These are phyloP conservation scores for Catalaphyllia jardinei DNA, from an alignment of 64 coral and sea anemone genomes.

Conservation along the genomic window DNA sequence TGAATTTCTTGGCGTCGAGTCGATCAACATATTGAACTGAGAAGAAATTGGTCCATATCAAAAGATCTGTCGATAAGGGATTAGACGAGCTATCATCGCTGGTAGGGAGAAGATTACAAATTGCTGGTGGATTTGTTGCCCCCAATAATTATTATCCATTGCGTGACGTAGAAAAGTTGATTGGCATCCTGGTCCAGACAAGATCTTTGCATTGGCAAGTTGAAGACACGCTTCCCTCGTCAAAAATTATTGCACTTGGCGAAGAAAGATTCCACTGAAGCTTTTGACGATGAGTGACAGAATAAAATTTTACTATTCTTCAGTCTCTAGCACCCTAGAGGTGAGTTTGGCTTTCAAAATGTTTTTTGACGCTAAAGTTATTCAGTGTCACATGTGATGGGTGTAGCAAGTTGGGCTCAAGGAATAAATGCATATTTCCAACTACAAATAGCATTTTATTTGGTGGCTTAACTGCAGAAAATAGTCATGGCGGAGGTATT, in stretches of 20 bases:
- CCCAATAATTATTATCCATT: background rate
- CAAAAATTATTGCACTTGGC: background rate
- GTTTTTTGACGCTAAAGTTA: too few species aligned
- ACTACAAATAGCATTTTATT: background rate
- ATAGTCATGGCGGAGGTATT: background rate
- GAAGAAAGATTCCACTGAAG: background rate
- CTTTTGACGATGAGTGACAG: constrained; percentile 35
- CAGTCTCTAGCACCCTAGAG: constrained; percentile 66
- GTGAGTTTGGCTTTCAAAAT: constrained; percentile 20
- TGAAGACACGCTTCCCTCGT: background rate
- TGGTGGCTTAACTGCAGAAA: background rate
- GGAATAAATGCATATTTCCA: background rate
- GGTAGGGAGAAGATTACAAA: background rate
- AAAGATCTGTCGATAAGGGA: background rate
- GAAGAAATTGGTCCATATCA: background rate
- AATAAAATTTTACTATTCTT: constrained; percentile 58
- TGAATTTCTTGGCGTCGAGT: background rate
- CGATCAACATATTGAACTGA: background rate
- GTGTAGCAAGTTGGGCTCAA: background rate
- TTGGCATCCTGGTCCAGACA: constrained; percentile 1
- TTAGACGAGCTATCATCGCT: background rate
- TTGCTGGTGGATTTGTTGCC: background rate
- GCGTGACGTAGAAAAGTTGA: constrained; percentile 18
- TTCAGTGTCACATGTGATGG: background rate
- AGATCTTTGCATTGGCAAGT: background rate